A percentile compares a stretch with the other conserved stretches of the same genome.
Evolutionary conservation across 64 coral and sea anemone genomes (phyloP).

Genomic region (Cladopsammia gracilis): DNA sequence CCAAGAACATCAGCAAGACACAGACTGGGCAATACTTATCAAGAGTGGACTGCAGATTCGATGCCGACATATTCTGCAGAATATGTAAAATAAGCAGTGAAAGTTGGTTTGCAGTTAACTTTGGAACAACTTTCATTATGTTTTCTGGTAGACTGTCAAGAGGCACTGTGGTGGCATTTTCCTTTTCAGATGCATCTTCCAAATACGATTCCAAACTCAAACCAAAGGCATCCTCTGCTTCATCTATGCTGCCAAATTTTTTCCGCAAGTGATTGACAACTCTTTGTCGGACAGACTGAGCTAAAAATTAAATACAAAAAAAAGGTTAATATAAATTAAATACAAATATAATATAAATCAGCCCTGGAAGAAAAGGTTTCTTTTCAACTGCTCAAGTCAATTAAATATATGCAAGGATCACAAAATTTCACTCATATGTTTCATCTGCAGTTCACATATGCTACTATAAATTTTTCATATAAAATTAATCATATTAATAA

Average conservation of each 20-base stretch:
- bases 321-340: no score
- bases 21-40: slow-evolving; percentile 9
- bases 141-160: slow-evolving; percentile 24
- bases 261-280: slow-evolving; percentile 38
- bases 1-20: slow-evolving; percentile 31
- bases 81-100: background rate
- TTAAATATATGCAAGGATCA: no score
- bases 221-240: slow-evolving; percentile 60
- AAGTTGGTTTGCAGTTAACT: background rate
- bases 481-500: no score
- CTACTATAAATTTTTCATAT: no score
- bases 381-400: no score
- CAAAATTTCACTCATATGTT: no score
- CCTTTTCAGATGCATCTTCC: background rate
- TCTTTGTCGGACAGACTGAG: slow-evolving; percentile 31
- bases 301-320: no score
- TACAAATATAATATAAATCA: no score
- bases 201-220: slow-evolving; percentile 17
- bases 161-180: background rate
- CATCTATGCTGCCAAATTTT: slow-evolving; percentile 37
- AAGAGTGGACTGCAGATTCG: slow-evolving; percentile 15
- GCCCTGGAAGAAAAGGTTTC: no score
- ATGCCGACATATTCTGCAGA: background rate
- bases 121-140: slow-evolving; percentile 8
- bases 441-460: no score